Base-by-base conservation (phyloP, 2,888 invertebrate species). In the Eudasyphora cyanicolor region DNA sequence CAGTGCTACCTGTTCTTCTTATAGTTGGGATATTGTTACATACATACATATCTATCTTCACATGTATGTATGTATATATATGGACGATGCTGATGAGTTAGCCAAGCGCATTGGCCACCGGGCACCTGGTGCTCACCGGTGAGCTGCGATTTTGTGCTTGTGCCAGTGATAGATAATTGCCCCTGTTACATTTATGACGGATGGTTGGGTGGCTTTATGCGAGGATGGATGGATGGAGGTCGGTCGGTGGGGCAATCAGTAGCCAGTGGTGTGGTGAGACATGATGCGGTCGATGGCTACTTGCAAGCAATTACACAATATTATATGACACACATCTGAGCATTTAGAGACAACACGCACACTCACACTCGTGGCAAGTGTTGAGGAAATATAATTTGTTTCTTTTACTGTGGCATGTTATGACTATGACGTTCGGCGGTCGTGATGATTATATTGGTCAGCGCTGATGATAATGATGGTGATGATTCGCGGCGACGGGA, bases 1-100 rank as follows among this genome's bases (percentile, higher is more conserved):
- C 6, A n/a, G 45, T 45, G 45, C 57, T 57, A 57, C 57, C 57
- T 57, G 57, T 57, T 57, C 57, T 57, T 14, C 51, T 45, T 45
- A 6, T 2, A 0, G 24, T 10, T 57, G 21, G 19, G 21, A 8
- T n/a, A n/a, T n/a, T n/a, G n/a, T n/a, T n/a, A n/a, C n/a, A n/a
- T n/a, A n/a, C n/a, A n/a, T n/a, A n/a, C n/a, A n/a, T n/a, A n/a
- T n/a, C n/a, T n/a, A n/a, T n/a, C n/a, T n/a, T n/a, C n/a, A n/a
- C n/a, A n/a, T n/a, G n/a, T n/a, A n/a, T n/a, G n/a, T n/a, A n/a
- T n/a, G n/a, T n/a, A n/a, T n/a, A n/a, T n/a, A n/a, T n/a, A n/a
- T n/a, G 6, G 17, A 12, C 49, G 49, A 49, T 49, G 19, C 2
- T 24, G 54, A 54, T 24, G 19, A 54, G 4, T 21, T 51, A 21